These are phyloP conservation scores for Apodemus speciosus DNA, from an alignment of 2,113 vertebrate genomes.

Conservation along the genomic window DNA sequence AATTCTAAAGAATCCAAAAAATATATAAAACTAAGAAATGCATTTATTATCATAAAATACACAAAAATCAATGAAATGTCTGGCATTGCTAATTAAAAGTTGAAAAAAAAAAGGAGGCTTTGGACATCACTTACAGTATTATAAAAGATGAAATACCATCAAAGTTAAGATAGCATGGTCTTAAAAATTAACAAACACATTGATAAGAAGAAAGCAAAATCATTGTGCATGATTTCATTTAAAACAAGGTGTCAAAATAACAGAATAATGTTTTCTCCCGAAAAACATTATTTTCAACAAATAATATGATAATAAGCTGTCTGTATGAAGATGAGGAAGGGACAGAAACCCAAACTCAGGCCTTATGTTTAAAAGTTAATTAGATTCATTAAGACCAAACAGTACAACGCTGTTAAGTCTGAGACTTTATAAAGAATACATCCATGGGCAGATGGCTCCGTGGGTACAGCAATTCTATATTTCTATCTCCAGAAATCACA, in stretches of 20 bases:
- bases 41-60: background rate
- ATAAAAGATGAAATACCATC: background rate
- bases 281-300: constrained; percentile 32
- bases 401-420: background rate
- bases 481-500: background rate
- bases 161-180: background rate
- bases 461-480: background rate
- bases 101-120: background rate
- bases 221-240: background rate
- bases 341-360: background rate
- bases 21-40: background rate
- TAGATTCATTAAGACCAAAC: background rate
- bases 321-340: background rate
- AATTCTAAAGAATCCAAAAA: background rate
- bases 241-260: background rate
- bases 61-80: background rate
- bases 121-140: background rate
- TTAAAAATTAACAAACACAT: constrained; percentile 11
- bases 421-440: background rate
- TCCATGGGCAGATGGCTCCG: background rate
- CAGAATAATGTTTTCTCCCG: background rate
- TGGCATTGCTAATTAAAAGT: background rate
- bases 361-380: background rate
- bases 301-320: background rate
- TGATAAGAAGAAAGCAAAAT: background rate